phyloP scores from a whole-genome alignment of 2,797 vertebrate genomes.

The Onychomys leucogaster region DNA sequence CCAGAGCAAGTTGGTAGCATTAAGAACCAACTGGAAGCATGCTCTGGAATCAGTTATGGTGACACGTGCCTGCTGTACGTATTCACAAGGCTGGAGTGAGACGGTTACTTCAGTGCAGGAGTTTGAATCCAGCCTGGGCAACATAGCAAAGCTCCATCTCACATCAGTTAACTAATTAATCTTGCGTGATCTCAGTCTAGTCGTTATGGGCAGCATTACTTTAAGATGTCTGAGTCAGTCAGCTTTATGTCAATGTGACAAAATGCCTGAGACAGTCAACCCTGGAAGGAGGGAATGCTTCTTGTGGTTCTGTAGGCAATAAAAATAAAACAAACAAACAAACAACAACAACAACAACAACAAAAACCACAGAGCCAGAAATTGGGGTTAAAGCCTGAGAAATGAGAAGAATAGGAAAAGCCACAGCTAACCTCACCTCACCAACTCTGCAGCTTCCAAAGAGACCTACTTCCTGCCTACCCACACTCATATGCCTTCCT shows the following conservation, averaged over 20 bases:
- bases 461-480: too few relatives aligned
- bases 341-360: too few relatives aligned
- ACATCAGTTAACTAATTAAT: neutral
- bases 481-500: too few relatives aligned
- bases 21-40: constrained; percentile 30
- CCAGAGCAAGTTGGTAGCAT: neutral
- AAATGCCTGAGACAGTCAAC: neutral
- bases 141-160: neutral
- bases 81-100: neutral
- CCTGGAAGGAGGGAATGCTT: neutral
- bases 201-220: neutral
- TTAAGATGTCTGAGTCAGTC: neutral
- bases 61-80: too few relatives aligned
- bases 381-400: too few relatives aligned
- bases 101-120: neutral
- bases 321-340: too few relatives aligned
- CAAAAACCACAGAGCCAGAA: too few relatives aligned
- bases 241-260: neutral
- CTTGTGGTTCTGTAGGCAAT: too few relatives aligned
- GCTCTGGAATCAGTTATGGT: neutral
- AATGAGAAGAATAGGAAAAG: too few relatives aligned
- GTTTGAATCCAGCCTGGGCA: neutral
- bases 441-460: too few relatives aligned
- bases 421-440: too few relatives aligned
- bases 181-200: neutral